Conservation (phyloP, 1,140 invertebrate species). For the Leucophenga varia region DNA sequence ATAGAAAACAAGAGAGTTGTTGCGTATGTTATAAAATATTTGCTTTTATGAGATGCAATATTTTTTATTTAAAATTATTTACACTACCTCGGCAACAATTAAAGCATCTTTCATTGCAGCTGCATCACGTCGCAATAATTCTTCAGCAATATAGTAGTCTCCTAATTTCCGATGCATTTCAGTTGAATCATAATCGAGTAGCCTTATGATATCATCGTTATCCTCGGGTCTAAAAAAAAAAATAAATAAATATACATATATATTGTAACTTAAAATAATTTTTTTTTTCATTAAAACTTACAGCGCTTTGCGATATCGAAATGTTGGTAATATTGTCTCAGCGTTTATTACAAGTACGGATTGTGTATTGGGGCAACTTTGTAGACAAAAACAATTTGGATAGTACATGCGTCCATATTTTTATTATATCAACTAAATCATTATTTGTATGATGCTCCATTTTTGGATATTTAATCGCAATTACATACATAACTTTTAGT, state of each 20-base stretch:
- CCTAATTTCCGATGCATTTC: slow-evolving; percentile 28
- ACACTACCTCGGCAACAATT: slow-evolving; percentile 32
- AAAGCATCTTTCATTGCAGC: slow-evolving; percentile 13
- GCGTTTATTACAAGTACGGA: slow-evolving; percentile 26
- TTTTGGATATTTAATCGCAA: slow-evolving; percentile 19
- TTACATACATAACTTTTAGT: slow-evolving; percentile 22
- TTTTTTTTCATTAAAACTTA: no score
- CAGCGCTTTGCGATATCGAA: slow-evolving; percentile 39
- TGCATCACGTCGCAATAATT: slow-evolving; percentile 19
- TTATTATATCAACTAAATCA: slow-evolving; percentile 17
- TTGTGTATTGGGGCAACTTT: slow-evolving; percentile 25
- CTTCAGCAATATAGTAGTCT: slow-evolving; percentile 46
- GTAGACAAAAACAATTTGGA: slow-evolving; percentile 23
- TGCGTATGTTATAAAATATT: no score
- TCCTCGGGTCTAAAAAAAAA: slow-evolving; percentile 31
- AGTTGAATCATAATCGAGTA: slow-evolving; percentile 29
- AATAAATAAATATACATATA: neutral
- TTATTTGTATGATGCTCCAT: neutral
- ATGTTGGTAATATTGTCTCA: slow-evolving; percentile 13
- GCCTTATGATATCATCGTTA: slow-evolving; percentile 42
- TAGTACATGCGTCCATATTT: slow-evolving; percentile 18
- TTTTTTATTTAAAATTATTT: no score
- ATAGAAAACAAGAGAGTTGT: no score
- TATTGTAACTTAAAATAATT: neutral
- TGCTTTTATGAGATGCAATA: no score